These are phyloP conservation scores for Periparus ater DNA, from an alignment of 2,797 vertebrate genomes.

Conservation along the genomic window DNA sequence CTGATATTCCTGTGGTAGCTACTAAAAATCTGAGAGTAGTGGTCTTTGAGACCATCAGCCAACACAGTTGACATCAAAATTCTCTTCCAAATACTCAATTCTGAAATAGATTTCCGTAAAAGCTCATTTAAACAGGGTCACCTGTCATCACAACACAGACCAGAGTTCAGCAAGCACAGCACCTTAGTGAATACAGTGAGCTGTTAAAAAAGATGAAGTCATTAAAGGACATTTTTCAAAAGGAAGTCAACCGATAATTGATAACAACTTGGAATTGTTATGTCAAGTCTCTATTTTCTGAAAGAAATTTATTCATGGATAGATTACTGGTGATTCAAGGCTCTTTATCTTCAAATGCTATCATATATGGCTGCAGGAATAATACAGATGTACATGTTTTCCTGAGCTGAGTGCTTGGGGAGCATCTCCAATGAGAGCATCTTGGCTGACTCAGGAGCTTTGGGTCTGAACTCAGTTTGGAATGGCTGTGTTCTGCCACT, in stretches of 20 bases:
- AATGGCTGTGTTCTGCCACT: not conserved
- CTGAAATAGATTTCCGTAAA: constrained; percentile 8
- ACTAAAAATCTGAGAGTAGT: not conserved
- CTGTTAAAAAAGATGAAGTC: not conserved
- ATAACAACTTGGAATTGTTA: not conserved
- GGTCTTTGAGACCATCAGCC: constrained; percentile 30
- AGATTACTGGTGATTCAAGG: not conserved
- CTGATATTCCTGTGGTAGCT: not conserved
- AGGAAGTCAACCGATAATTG: not conserved
- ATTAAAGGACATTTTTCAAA: not conserved
- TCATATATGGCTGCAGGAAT: not conserved
- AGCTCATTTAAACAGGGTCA: not conserved
- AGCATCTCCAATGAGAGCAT: not conserved
- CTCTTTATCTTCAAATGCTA: not conserved
- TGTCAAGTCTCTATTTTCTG: not conserved
- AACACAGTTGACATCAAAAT: constrained; percentile 30
- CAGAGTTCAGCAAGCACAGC: not conserved
- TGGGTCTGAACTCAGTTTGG: not conserved
- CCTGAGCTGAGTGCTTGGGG: not conserved
- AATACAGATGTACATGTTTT: not conserved
- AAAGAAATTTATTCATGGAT: not conserved
- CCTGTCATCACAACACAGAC: not conserved
- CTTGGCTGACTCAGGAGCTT: not conserved
- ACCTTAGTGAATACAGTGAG: not conserved
- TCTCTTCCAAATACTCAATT: constrained; percentile 21